Evolutionary conservation across 2,113 vertebrate species (phyloP).

Genomic region (Hemicordylus capensis): DNA sequence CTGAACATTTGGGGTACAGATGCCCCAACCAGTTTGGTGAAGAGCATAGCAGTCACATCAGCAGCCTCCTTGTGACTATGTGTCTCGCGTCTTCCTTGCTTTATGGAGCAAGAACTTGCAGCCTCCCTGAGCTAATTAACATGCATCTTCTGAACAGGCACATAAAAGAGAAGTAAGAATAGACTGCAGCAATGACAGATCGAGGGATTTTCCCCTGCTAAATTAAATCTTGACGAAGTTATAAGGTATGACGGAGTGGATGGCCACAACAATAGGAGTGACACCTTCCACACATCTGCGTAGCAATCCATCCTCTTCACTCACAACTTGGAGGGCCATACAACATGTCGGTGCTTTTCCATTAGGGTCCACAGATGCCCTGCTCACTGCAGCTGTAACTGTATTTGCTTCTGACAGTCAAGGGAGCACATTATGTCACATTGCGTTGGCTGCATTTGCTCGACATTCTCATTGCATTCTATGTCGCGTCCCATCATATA

Average conservation of each 20-base stretch:
- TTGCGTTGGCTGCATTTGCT: slow-evolving; percentile 5
- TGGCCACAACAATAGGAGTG: slow-evolving; percentile 57
- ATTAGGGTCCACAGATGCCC: slow-evolving; percentile 44
- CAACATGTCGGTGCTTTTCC: slow-evolving; percentile 53
- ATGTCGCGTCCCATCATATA: neutral
- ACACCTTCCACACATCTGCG: slow-evolving; percentile 43
- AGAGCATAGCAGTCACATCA: slow-evolving; percentile 34
- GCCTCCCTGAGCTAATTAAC: slow-evolving; percentile 66
- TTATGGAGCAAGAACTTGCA: slow-evolving; percentile 49
- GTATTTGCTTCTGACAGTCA: slow-evolving; percentile 61
- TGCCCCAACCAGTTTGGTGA: slow-evolving; percentile 36
- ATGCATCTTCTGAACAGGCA: slow-evolving; percentile 47
- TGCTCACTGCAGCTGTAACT: slow-evolving; percentile 50
- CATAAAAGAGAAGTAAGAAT: slow-evolving; percentile 57
- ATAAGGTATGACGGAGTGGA: slow-evolving; percentile 53
- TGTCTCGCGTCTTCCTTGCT: slow-evolving; percentile 42
- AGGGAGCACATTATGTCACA: slow-evolving; percentile 49
- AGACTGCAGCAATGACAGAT: slow-evolving; percentile 55
- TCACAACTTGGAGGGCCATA: slow-evolving; percentile 41
- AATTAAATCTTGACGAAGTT: slow-evolving; percentile 68
- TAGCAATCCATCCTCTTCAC: slow-evolving; percentile 63
- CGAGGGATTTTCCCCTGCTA: slow-evolving; percentile 52
- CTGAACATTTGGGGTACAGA: neutral
- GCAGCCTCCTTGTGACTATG: slow-evolving; percentile 36
- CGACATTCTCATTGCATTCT: neutral